phyloP scores from a whole-genome alignment of 2,888 invertebrate species.

The Anticlea derivata region DNA sequence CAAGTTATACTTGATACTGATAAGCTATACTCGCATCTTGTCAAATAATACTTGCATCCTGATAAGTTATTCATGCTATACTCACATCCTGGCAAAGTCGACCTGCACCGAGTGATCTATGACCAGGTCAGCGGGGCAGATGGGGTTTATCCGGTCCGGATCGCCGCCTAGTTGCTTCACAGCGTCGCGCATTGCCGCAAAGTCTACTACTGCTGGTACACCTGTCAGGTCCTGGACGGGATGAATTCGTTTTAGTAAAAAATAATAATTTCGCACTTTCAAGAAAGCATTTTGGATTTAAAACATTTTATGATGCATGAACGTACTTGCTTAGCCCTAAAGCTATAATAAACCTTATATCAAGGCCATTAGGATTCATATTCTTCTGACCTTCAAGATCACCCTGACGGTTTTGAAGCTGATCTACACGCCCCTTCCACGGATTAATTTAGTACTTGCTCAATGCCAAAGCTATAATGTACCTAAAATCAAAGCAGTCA shows the following conservation, averaged over 20 bases:
- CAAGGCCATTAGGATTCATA: background rate
- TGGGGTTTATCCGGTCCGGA: conserved; percentile 97
- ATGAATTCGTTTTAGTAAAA: too few species aligned
- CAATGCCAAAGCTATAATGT: too few species aligned
- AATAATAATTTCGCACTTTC: too few species aligned
- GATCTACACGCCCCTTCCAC: conserved; percentile 92
- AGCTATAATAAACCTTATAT: too few species aligned
- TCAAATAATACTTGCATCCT: background rate
- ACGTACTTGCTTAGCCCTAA: too few species aligned
- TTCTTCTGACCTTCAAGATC: conserved; percentile 91
- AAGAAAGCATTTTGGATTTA: too few species aligned
- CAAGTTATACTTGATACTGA: background rate
- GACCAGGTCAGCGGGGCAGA: conserved; percentile 98
- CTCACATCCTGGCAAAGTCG: conserved; percentile 91
- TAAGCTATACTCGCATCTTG: background rate
- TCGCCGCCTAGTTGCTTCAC: conserved; percentile 93
- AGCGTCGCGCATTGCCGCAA: conserved; percentile 99
- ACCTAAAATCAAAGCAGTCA: too few species aligned
- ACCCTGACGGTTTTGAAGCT: conserved; percentile 96
- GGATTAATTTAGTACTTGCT: too few species aligned
- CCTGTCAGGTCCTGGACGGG: conserved; percentile 93
- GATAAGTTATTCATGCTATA: conserved; percentile 23
- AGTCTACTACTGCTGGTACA: conserved; percentile 99
- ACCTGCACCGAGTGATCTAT: conserved; percentile 99
- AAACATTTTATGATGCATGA: too few species aligned